Percentiles rank a stretch among this genome's conserved stretches.
phyloP scores from a whole-genome alignment of 2,113 vertebrate genomes.

The Ginglymostoma cirratum region DNA sequence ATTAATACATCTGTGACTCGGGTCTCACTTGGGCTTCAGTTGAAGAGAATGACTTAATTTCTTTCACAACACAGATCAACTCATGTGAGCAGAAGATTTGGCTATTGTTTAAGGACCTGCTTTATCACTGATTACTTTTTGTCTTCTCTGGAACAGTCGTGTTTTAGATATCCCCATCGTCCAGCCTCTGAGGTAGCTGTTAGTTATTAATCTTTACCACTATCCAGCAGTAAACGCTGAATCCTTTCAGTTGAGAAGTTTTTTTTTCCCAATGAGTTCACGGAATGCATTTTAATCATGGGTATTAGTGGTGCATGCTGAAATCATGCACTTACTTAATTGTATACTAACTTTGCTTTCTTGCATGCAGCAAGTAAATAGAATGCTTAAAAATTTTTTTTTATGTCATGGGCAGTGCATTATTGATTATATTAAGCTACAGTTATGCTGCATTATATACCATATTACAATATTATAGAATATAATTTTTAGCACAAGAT shows the following conservation, averaged over 20 bases:
- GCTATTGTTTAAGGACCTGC: not conserved
- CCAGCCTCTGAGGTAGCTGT: not conserved
- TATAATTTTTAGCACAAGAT: not conserved
- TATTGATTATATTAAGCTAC: not conserved
- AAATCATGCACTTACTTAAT: not conserved
- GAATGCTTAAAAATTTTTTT: not conserved
- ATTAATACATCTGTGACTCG: not conserved
- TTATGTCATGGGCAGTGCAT: not conserved
- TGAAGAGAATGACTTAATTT: constrained; percentile 6
- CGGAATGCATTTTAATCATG: not conserved
- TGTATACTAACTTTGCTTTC: not conserved
- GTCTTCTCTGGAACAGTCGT: constrained; percentile 6
- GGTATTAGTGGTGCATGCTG: not conserved
- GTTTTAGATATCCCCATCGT: not conserved
- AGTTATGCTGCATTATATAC: not conserved
- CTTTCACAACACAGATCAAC: not conserved
- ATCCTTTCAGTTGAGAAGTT: not conserved
- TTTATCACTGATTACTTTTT: not conserved
- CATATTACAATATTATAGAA: not conserved
- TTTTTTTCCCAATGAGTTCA: not conserved
- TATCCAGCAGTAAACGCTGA: not conserved
- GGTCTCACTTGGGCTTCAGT: not conserved
- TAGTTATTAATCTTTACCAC: constrained; percentile 9
- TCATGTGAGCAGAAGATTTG: not conserved
- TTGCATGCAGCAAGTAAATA: not conserved